Evolutionary conservation across 1,140 invertebrate genomes (phyloP), one percentile per base, ranked within the genome.

Genomic region (Danaus melanippus): DNA sequence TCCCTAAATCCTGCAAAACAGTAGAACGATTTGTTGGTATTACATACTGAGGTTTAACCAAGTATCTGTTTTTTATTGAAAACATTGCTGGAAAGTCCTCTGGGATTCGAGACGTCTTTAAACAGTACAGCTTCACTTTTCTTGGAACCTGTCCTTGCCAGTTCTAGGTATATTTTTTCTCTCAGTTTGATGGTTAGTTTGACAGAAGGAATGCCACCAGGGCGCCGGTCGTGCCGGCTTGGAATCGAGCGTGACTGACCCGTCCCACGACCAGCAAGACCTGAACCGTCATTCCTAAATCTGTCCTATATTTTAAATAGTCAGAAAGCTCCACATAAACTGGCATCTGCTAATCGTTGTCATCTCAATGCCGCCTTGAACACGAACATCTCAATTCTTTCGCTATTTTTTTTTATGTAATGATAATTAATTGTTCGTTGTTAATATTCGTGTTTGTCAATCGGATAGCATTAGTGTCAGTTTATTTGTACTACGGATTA

Each of bases 301-400:
- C 46, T 45, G 51, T 60, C 52, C 54, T 21, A 42, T 41, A 53
- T 58, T 42, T 40, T n/a, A 50, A 54, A 15, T 39, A 50, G 42
- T 42, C 43, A 11, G 17, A 55, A 49, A 41, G 53, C n/a, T 62
- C 61, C 46, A 47, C 42, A 40, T 39, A 56, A 12, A 50, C 44
- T 70, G 65, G 64, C 52, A 67, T 66, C 55, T 81, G 69, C 77
- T 69, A 72, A 56, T 61, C 61, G 72, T 72, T 83, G 79, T 83
- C 79, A 61, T 81, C 74, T 84, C 81, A 84, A 84, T 84, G 81
- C 79, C 78, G 74, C 69, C 71, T 82, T 62, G 69, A 66, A 58
- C 81, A 84, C 81, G 79, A 83, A 67, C 62, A 81, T 76, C 75
- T 70, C 57, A 70, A 75, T 74, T 75, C 73, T 82, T 83, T 32